Evolutionary conservation across 2,888 invertebrate genomes (phyloP).

Genomic region (Mimas tiliae): DNA sequence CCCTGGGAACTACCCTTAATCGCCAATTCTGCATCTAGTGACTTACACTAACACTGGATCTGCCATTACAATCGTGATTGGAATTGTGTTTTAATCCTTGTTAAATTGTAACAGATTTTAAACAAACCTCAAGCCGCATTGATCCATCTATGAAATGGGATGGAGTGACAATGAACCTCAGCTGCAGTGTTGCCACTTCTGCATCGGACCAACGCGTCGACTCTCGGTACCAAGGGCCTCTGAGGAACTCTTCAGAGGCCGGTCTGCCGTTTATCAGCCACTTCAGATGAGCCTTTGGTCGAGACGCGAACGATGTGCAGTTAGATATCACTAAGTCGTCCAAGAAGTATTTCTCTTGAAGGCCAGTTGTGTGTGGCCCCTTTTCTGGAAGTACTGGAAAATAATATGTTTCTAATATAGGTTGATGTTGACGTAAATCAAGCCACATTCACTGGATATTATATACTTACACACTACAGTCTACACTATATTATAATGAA

Average conservation of each 20-base stretch:
- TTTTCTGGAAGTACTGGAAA: constrained; percentile 89
- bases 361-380: constrained; percentile 91
- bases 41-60: too few species aligned
- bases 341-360: constrained; percentile 89
- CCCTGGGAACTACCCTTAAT: too few species aligned
- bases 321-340: constrained; percentile 91
- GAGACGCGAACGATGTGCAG: constrained; percentile 91
- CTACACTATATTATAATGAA: too few species aligned
- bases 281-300: constrained; percentile 90
- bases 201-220: constrained; percentile 81
- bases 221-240: constrained; percentile 79
- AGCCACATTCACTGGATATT: too few species aligned
- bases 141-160: constrained; percentile 91
- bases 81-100: too few species aligned
- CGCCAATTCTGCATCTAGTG: too few species aligned
- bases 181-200: constrained; percentile 89
- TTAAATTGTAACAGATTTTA: too few species aligned
- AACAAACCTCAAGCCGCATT: constrained; percentile 89
- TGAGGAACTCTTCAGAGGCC: constrained; percentile 77
- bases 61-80: too few species aligned
- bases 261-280: constrained; percentile 93
- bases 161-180: constrained; percentile 89
- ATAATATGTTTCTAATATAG: constrained; percentile 31
- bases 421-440: too few species aligned
- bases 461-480: too few species aligned